Percentiles rank a stretch among this genome's conserved stretches.
These are phyloP conservation scores for Hybognathus amarus DNA, from an alignment of 2,797 vertebrate species.

Conservation along the genomic window DNA sequence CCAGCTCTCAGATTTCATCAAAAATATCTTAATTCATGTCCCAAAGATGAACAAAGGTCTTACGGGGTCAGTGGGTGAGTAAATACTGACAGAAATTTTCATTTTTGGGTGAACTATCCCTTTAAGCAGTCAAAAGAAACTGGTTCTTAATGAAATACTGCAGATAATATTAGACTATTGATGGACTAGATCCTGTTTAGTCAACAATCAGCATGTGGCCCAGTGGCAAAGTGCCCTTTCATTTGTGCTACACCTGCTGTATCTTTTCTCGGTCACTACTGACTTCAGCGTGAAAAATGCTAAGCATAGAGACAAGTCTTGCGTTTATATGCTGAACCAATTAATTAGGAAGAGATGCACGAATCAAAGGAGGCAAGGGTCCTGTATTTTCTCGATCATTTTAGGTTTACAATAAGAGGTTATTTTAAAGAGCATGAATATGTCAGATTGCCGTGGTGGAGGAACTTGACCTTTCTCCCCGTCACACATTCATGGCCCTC, in stretches of 20 bases:
- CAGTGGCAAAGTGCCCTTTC: slow-evolving; percentile 13
- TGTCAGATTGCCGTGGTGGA: neutral
- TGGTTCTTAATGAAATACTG: neutral
- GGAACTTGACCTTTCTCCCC: slow-evolving; percentile 57
- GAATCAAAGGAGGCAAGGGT: neutral
- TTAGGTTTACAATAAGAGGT: neutral
- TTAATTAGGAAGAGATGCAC: neutral
- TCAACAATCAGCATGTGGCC: slow-evolving; percentile 47
- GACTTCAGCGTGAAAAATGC: slow-evolving; percentile 26
- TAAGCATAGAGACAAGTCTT: slow-evolving; percentile 15
- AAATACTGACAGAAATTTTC: too few species aligned
- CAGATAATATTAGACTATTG: slow-evolving; percentile 16
- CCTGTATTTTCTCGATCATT: neutral
- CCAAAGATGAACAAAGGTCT: too few species aligned
- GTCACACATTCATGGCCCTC: slow-evolving; percentile 24
- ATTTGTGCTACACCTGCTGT: slow-evolving; percentile 11
- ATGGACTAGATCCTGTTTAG: slow-evolving; percentile 55
- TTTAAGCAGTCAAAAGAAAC: neutral
- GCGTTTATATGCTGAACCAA: neutral
- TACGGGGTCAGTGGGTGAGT: too few species aligned
- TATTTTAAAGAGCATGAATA: slow-evolving; percentile 9
- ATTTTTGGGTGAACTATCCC: too few species aligned
- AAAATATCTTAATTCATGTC: too few species aligned
- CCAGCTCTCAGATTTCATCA: too few species aligned
- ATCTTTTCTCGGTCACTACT: neutral